phyloP scores from a whole-genome alignment of 2,113 vertebrate species.

The Martes martes region DNA sequence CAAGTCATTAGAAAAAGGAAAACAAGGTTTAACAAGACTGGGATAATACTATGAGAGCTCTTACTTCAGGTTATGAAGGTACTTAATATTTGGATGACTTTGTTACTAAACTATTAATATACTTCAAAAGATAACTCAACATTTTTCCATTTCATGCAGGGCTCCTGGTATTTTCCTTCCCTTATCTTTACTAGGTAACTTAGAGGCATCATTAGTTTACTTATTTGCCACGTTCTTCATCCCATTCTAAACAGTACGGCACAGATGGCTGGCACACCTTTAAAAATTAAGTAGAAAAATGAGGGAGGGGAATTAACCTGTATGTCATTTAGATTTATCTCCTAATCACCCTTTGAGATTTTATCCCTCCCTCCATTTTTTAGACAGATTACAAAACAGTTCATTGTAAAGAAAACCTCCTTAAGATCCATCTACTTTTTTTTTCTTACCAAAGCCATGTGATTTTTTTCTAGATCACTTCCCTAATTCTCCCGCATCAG shows the following conservation, averaged over 20 bases:
- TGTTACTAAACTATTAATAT: neutral
- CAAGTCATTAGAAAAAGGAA: neutral
- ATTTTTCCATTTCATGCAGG: neutral
- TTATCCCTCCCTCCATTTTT: neutral
- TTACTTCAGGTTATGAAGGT: neutral
- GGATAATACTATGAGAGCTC: neutral
- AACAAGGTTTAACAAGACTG: neutral
- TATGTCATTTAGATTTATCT: neutral
- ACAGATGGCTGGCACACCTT: neutral
- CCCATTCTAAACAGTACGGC: neutral
- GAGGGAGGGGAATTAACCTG: neutral
- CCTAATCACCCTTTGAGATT: neutral
- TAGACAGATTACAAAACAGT: neutral
- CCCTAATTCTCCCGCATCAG: neutral
- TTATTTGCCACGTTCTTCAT: neutral
- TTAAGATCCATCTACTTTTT: neutral
- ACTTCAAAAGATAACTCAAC: neutral
- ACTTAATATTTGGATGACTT: neutral
- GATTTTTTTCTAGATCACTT: neutral
- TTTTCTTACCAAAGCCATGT: neutral
- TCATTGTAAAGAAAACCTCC: neutral
- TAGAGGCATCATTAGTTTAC: neutral
- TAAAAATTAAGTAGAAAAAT: neutral
- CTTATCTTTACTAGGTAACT: neutral
- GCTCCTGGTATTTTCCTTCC: neutral